A percentile compares a stretch with the other conserved stretches of the same genome.
Evolutionary conservation across 2,888 invertebrate genomes (phyloP).

Genomic region (Axea sp.): DNA sequence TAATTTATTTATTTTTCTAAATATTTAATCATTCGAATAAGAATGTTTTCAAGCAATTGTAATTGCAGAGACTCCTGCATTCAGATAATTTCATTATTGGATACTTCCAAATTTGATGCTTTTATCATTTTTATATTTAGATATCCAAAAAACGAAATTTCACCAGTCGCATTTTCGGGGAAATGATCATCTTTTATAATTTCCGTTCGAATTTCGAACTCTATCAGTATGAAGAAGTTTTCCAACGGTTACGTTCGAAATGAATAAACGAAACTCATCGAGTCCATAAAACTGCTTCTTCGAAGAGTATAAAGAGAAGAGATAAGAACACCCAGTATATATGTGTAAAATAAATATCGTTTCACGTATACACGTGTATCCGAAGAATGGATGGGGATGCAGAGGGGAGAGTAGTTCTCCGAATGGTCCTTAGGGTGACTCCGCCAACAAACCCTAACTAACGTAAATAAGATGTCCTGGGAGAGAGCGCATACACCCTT

Average conservation of each 20-base stretch:
- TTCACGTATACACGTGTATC: conserved; percentile 36
- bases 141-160: too few relatives aligned
- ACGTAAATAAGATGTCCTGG: conserved; percentile 79
- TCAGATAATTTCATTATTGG: too few relatives aligned
- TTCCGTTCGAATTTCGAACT: conserved; percentile 8
- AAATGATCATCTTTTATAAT: neutral
- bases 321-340: conserved; percentile 34
- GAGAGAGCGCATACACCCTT: conserved; percentile 59
- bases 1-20: too few relatives aligned
- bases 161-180: too few relatives aligned
- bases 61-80: too few relatives aligned
- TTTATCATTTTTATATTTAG: too few relatives aligned
- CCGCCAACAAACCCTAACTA: conserved; percentile 79
- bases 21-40: too few relatives aligned
- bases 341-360: conserved; percentile 55
- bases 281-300: conserved; percentile 49
- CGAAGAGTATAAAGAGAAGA: conserved; percentile 19
- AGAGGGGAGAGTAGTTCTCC: conserved; percentile 21
- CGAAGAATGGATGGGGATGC: neutral
- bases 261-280: conserved; percentile 51
- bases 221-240: conserved; percentile 4
- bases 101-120: too few relatives aligned
- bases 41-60: too few relatives aligned
- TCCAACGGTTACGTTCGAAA: conserved; percentile 24
- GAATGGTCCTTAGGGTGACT: conserved; percentile 72